Conservation (phyloP, 1,140 invertebrate genomes). For the Drosophila equinoxialis region DNA sequence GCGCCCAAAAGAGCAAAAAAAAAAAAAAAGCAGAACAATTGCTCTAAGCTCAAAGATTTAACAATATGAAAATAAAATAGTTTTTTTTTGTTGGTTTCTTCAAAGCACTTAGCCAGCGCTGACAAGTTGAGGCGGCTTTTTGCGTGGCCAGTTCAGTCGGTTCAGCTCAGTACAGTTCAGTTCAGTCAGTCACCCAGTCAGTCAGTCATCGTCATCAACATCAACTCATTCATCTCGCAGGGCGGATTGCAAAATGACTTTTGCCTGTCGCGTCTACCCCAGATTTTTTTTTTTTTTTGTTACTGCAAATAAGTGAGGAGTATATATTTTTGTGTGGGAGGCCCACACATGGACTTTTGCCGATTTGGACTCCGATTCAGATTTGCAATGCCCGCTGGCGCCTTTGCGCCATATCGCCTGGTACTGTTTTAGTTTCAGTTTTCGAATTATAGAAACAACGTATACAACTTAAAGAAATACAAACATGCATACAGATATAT, state of each 20-base stretch:
- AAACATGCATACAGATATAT: neutral
- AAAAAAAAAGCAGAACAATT: slow-evolving; percentile 69
- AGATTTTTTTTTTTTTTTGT: slow-evolving; percentile 49
- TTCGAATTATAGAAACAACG: slow-evolving; percentile 25
- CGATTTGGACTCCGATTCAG: slow-evolving; percentile 51
- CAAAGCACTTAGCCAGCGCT: slow-evolving; percentile 67
- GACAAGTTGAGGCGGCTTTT: slow-evolving; percentile 73
- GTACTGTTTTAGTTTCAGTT: slow-evolving; percentile 24
- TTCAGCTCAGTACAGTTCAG: slow-evolving; percentile 4
- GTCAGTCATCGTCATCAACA: slow-evolving; percentile 10
- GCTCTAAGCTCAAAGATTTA: slow-evolving; percentile 49
- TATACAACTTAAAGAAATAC: neutral
- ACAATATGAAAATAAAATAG: slow-evolving; percentile 42
- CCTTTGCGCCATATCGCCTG: slow-evolving; percentile 35
- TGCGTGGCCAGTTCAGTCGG: slow-evolving; percentile 53
- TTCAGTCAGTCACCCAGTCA: slow-evolving; percentile 11
- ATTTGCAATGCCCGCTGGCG: slow-evolving; percentile 67
- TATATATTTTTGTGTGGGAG: slow-evolving; percentile 61
- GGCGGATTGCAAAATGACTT: slow-evolving; percentile 51
- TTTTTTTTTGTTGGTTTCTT: slow-evolving; percentile 33
- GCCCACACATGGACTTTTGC: slow-evolving; percentile 50
- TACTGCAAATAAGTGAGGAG: slow-evolving; percentile 29
- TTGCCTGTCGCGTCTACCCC: slow-evolving; percentile 33
- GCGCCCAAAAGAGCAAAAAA: slow-evolving; percentile 61
- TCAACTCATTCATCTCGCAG: slow-evolving; percentile 43